These are phyloP conservation scores for Scolopax bukidnonensis DNA, from an alignment of 2,797 vertebrate genomes.

Conservation along the genomic window DNA sequence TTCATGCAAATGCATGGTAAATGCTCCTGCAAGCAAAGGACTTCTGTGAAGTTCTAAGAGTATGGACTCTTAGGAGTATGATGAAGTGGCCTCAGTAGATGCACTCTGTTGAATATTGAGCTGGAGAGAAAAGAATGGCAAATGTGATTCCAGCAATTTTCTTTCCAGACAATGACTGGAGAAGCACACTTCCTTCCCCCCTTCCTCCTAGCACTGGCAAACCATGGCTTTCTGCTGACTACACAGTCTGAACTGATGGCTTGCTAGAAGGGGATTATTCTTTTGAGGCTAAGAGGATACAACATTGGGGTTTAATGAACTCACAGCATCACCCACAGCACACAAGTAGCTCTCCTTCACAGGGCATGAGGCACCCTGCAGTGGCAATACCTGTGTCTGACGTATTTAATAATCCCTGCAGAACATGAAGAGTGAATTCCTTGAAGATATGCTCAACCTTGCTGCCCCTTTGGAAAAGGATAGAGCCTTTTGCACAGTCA, in stretches of 20 bases:
- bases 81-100: not conserved
- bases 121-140: not conserved
- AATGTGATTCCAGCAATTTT: not conserved
- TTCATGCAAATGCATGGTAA: not conserved
- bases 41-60: not conserved
- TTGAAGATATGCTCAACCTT: not conserved
- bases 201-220: not conserved
- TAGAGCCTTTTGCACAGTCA: not conserved
- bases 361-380: not conserved
- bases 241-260: not conserved
- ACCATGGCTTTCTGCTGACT: conserved; percentile 3
- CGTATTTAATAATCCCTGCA: conserved; percentile 20
- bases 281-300: not conserved
- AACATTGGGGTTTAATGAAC: not conserved
- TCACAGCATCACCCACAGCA: not conserved
- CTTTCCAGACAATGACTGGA: not conserved
- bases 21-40: not conserved
- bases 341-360: conserved; percentile 22
- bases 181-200: not conserved
- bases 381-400: not conserved
- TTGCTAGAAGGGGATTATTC: not conserved
- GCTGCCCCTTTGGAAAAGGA: not conserved
- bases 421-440: not conserved
- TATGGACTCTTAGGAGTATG: not conserved
- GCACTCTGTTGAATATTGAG: not conserved